Evolutionary conservation across 2,888 invertebrate genomes (phyloP).

Genomic region (Leucoma salicis): DNA sequence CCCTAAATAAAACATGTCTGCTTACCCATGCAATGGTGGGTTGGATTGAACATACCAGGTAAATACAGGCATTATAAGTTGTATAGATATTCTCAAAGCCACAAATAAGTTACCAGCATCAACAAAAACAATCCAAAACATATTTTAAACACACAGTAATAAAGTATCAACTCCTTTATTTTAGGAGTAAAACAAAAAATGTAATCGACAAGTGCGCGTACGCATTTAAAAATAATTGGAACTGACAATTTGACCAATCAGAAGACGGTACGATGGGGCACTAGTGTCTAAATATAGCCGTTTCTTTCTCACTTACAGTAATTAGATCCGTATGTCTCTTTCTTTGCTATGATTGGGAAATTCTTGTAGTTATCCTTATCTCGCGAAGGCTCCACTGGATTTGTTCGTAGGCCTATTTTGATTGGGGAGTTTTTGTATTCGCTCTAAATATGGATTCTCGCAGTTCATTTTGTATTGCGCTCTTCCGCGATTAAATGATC

Average conservation of each 20-base stretch:
- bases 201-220: constrained; percentile 31
- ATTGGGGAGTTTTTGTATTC: not conserved
- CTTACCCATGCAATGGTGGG: too few relatives aligned
- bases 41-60: too few relatives aligned
- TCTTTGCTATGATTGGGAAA: constrained; percentile 32
- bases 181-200: constrained; percentile 23
- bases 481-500: too few relatives aligned
- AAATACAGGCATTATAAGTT: too few relatives aligned
- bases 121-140: constrained; percentile 2
- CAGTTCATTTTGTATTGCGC: too few relatives aligned
- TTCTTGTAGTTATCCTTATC: constrained; percentile 27
- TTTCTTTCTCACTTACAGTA: constrained; percentile 12
- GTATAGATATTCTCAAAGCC: not conserved
- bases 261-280: constrained; percentile 9
- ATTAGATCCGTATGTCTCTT: constrained; percentile 14
- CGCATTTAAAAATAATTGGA: constrained; percentile 44
- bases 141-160: rapidly evolving
- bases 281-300: constrained; percentile 24
- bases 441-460: too few relatives aligned
- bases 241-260: constrained; percentile 29
- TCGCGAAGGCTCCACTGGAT: constrained; percentile 10
- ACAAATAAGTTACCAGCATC: constrained; percentile 5
- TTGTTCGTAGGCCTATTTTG: constrained; percentile 20
- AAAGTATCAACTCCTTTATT: constrained; percentile 12
- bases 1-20: too few relatives aligned